A percentile compares a stretch with the other conserved stretches of the same genome.
phyloP scores from a whole-genome alignment of 64 coral and sea anemone genomes.

The Astreopora myriophthalma region DNA sequence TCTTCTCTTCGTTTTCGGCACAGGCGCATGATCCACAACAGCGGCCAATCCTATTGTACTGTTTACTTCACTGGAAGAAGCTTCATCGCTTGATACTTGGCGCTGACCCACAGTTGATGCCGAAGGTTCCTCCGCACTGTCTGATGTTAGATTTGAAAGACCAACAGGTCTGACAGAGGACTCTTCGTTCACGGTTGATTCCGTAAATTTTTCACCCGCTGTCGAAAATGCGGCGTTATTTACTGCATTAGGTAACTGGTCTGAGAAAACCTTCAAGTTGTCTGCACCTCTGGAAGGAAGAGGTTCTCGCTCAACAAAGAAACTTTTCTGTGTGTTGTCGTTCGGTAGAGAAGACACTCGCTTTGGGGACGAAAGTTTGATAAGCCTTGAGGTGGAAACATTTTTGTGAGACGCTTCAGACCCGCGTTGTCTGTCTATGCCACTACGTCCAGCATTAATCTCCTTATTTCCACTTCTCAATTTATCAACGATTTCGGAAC shows the following conservation, averaged over 20 bases:
- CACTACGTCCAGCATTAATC: background rate
- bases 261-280: background rate
- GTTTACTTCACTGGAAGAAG: background rate
- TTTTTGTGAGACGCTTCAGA: background rate
- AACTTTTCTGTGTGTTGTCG: background rate
- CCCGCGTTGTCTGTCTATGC: background rate
- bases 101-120: background rate
- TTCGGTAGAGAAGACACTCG: background rate
- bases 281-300: background rate
- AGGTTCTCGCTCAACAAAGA: background rate
- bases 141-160: background rate
- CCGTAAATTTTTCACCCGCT: background rate
- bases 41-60: too few relatives aligned
- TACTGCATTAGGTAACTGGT: background rate
- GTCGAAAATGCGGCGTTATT: background rate
- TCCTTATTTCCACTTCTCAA: background rate
- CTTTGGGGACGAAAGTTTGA: background rate
- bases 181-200: background rate
- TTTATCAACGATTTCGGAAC: background rate
- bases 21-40: background rate
- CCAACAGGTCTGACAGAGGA: background rate
- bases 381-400: background rate
- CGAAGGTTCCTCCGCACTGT: background rate
- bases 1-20: conserved; percentile 5
- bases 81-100: background rate